These are phyloP conservation scores for Conistra vaccinii DNA, from an alignment of 2,888 invertebrate genomes.

Conservation along the genomic window DNA sequence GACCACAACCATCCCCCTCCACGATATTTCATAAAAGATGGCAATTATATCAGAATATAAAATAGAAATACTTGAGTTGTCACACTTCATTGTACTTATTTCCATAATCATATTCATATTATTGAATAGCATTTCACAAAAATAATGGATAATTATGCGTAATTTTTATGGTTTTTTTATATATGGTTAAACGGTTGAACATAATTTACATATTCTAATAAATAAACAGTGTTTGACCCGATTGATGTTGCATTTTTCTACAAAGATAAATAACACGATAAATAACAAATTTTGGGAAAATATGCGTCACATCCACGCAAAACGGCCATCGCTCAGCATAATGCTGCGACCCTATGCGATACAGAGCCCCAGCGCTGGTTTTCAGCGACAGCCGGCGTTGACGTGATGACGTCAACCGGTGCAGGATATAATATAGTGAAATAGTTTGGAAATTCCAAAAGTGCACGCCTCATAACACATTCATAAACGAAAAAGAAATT, in stretches of 20 bases:
- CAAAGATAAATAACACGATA: too few relatives aligned
- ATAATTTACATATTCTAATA: background rate
- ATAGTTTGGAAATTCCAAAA: too few relatives aligned
- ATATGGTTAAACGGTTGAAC: background rate
- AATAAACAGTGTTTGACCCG: background rate
- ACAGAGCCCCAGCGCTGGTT: too few relatives aligned
- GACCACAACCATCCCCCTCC: conserved; percentile 29
- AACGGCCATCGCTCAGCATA: too few relatives aligned
- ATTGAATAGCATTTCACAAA: background rate
- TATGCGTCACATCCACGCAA: too few relatives aligned
- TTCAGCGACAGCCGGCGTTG: too few relatives aligned
- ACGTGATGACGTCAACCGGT: too few relatives aligned
- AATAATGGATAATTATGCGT: background rate
- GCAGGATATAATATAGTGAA: too few relatives aligned
- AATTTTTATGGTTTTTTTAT: background rate
- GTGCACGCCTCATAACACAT: too few relatives aligned
- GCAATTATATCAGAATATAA: conserved; percentile 26
- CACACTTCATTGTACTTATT: background rate
- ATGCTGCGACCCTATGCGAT: too few relatives aligned
- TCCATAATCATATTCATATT: background rate
- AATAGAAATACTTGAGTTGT: background rate
- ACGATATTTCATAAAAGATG: conserved; percentile 18
- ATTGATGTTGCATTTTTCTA: background rate
- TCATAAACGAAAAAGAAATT: too few relatives aligned
- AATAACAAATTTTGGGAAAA: too few relatives aligned